Conservation (phyloP, 2,113 vertebrate genomes). For the Psittacus erithacus region DNA sequence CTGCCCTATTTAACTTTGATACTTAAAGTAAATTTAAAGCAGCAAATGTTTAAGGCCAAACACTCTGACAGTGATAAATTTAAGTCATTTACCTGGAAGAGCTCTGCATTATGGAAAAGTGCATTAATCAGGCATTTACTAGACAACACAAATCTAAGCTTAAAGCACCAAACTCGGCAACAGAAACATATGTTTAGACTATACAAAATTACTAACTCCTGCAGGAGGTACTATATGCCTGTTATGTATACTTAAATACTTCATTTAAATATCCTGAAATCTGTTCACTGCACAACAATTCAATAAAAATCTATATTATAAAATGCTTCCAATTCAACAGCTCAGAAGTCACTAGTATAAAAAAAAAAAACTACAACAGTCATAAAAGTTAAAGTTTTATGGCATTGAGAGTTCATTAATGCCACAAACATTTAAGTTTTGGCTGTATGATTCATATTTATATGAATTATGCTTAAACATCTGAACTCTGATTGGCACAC, state of each 20-base stretch:
- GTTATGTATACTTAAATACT: not conserved
- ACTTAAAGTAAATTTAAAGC: not conserved
- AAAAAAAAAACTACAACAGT: not conserved
- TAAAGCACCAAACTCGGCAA: not conserved
- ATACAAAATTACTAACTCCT: not conserved
- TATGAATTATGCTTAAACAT: not conserved
- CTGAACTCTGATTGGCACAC: not conserved
- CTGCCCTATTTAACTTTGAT: not conserved
- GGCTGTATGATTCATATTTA: not conserved
- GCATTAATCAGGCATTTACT: not conserved
- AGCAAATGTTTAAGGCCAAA: not conserved
- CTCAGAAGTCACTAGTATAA: not conserved
- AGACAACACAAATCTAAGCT: not conserved
- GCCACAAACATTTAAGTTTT: not conserved
- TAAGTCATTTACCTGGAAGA: not conserved
- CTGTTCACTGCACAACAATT: not conserved
- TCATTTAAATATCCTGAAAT: not conserved
- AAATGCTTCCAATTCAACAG: not conserved
- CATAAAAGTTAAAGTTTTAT: not conserved
- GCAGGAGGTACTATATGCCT: rapidly evolving
- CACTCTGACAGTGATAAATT: not conserved
- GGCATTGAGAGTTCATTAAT: not conserved
- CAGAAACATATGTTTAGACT: not conserved
- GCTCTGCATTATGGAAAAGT: not conserved
- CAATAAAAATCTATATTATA: not conserved